Percentiles rank a stretch among this genome's conserved stretches.
phyloP scores from a whole-genome alignment of 30 jellyfish, hydroid and myxozoan species.

The Pelagia noctiluca region DNA sequence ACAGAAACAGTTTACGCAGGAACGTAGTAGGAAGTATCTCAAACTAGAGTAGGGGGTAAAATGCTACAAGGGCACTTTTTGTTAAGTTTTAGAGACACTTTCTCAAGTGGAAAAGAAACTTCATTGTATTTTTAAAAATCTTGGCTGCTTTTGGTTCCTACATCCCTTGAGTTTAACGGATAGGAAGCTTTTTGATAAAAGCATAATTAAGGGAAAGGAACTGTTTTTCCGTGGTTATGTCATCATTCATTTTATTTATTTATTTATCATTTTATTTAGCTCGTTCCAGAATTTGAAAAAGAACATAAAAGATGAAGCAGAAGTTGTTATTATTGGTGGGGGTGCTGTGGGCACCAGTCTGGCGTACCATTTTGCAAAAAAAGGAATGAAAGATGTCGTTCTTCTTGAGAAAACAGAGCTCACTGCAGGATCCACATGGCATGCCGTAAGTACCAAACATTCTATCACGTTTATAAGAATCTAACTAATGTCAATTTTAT shows the following conservation, averaged over 20 bases:
- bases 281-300: conserved; percentile 31
- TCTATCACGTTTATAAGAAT: not conserved
- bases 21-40: too few species aligned
- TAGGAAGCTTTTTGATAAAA: too few species aligned
- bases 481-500: not conserved
- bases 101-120: too few species aligned
- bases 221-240: not conserved
- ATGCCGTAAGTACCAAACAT: conserved; percentile 76
- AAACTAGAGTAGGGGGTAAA: too few species aligned
- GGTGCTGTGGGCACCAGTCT: conserved; percentile 95
- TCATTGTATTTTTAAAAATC: too few species aligned
- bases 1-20: too few species aligned
- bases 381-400: conserved; percentile 92
- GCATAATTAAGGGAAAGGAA: conserved; percentile 17
- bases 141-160: too few species aligned
- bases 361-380: conserved; percentile 93
- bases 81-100: too few species aligned
- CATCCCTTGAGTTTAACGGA: too few species aligned
- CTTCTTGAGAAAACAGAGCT: conserved; percentile 87
- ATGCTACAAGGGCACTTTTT: too few species aligned
- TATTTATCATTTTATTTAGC: too few species aligned
- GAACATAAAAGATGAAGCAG: conserved; percentile 83
- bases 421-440: conserved; percentile 99
- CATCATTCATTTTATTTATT: too few species aligned
- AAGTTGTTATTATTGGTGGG: conserved; percentile 96